phyloP scores from a whole-genome alignment of 2,797 vertebrate species.

The Menidia menidia region DNA sequence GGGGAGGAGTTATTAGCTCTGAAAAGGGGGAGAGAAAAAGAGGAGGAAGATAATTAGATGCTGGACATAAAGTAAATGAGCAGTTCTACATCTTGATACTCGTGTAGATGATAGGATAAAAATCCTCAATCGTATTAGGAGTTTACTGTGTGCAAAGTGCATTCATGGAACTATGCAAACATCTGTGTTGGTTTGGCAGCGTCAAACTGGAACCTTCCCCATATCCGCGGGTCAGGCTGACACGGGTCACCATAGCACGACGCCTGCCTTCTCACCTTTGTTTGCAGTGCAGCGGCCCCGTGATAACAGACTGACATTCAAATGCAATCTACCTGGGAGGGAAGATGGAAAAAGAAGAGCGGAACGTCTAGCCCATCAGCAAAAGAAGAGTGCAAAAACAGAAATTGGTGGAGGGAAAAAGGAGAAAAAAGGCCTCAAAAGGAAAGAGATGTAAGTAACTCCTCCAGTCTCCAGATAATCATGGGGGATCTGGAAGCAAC shows the following conservation, averaged over 20 bases:
- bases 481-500: slow-evolving; percentile 43
- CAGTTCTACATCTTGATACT: neutral
- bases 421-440: slow-evolving; percentile 34
- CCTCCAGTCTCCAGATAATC: slow-evolving; percentile 33
- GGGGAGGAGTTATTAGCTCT: neutral
- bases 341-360: neutral
- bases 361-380: slow-evolving; percentile 24
- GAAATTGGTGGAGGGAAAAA: slow-evolving; percentile 5
- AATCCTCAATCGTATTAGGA: neutral
- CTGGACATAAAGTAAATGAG: neutral
- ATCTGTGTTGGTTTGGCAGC: slow-evolving; percentile 19
- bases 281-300: slow-evolving; percentile 41
- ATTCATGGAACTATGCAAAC: neutral
- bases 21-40: neutral
- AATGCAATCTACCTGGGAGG: slow-evolving; percentile 3
- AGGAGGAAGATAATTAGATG: neutral
- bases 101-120: neutral
- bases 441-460: slow-evolving; percentile 72
- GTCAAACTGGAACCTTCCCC: neutral
- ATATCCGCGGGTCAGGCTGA: slow-evolving; percentile 50
- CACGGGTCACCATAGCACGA: slow-evolving; percentile 64
- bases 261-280: slow-evolving; percentile 43
- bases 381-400: slow-evolving; percentile 17
- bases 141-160: neutral
- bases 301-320: slow-evolving; percentile 41